A percentile compares a stretch with the other conserved stretches of the same genome.
These are phyloP conservation scores for Turnix velox DNA, from an alignment of 2,113 vertebrate genomes.

Conservation along the genomic window DNA sequence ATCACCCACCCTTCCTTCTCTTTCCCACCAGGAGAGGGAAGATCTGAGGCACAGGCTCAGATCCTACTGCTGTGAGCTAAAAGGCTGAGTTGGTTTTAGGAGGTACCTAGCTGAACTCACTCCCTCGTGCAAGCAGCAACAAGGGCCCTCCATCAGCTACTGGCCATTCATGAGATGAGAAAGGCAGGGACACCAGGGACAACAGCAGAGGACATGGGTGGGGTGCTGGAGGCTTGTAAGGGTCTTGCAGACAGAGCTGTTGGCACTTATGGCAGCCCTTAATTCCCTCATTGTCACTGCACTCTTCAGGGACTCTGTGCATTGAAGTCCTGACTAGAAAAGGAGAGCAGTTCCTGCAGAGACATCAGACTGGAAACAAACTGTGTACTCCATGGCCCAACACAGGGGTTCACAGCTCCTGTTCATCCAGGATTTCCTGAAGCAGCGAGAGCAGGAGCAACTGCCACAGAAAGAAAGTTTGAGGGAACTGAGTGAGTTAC, in stretches of 20 bases:
- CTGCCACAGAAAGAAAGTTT: neutral
- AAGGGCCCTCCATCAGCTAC: neutral
- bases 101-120: neutral
- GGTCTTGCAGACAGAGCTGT: neutral
- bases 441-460: neutral
- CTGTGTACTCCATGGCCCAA: neutral
- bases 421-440: neutral
- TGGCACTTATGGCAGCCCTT: neutral
- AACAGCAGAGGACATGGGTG: neutral
- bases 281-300: fast-evolving
- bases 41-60: neutral
- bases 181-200: neutral
- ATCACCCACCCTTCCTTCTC: neutral
- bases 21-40: neutral
- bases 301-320: neutral
- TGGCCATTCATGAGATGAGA: neutral
- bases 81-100: neutral
- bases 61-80: neutral
- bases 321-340: neutral
- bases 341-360: neutral
- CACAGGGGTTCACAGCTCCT: neutral
- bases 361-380: neutral
- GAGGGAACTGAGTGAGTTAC: fast-evolving
- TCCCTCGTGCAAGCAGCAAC: neutral
- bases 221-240: neutral